phyloP scores from a whole-genome alignment of 2,888 invertebrate species.

The Hofmannophila pseudospretella region DNA sequence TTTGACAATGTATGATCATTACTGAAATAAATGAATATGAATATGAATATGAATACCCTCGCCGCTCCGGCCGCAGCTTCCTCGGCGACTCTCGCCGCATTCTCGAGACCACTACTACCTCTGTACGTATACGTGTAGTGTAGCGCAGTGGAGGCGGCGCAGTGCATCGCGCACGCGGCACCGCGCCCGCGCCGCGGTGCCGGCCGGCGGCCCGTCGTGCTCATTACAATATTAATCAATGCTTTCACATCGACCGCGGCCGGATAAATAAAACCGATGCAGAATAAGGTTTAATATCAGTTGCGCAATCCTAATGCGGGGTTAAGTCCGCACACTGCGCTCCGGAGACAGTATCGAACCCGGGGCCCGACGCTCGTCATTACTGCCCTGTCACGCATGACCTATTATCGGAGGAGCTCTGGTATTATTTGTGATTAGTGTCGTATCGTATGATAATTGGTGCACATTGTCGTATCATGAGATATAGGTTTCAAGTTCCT shows the following conservation, averaged over 20 bases:
- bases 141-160: conserved; percentile 1
- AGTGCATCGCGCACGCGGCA: neutral
- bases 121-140: neutral
- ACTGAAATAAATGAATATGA: too few species aligned
- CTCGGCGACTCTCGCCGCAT: neutral
- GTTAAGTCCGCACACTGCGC: conserved; percentile 33
- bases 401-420: neutral
- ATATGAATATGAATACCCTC: too few species aligned
- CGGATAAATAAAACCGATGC: conserved; percentile 46
- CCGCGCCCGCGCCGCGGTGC: conserved; percentile 16
- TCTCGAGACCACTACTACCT: neutral
- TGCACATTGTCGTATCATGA: too few species aligned
- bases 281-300: conserved; percentile 41
- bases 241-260: conserved; percentile 44
- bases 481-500: too few species aligned
- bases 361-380: conserved; percentile 10
- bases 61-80: neutral
- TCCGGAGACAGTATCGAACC: conserved; percentile 6
- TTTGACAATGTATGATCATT: too few species aligned
- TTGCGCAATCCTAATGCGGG: conserved; percentile 49
- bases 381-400: conserved; percentile 3
- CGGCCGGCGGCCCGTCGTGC: conserved; percentile 39
- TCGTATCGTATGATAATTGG: neutral
- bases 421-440: neutral
- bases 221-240: conserved; percentile 74